A percentile compares a stretch with the other conserved stretches of the same genome.
Evolutionary conservation across 1,140 invertebrate genomes (phyloP).

Genomic region (Atta colombica): DNA sequence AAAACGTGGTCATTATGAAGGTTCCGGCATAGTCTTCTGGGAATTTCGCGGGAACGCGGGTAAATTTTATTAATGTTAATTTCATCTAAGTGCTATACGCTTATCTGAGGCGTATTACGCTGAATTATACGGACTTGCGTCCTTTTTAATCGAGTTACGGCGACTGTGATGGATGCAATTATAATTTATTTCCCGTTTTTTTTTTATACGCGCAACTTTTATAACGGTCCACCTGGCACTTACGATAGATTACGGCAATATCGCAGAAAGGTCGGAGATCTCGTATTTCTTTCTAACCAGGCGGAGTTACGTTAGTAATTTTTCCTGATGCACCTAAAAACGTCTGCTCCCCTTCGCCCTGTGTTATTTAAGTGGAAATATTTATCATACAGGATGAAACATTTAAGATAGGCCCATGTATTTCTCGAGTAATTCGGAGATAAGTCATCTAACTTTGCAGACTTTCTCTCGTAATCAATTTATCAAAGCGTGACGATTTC

Average conservation of each 20-base stretch:
- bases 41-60: slow-evolving; percentile 53
- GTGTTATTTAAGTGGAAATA: slow-evolving; percentile 43
- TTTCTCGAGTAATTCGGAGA: slow-evolving; percentile 9
- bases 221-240: slow-evolving; percentile 52
- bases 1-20: slow-evolving; percentile 64
- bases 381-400: slow-evolving; percentile 29
- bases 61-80: slow-evolving; percentile 65
- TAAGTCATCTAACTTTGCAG: slow-evolving; percentile 19
- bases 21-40: slow-evolving; percentile 49
- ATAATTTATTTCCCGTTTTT: slow-evolving; percentile 51
- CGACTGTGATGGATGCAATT: slow-evolving; percentile 59
- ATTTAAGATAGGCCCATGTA: not conserved
- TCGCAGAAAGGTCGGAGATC: slow-evolving; percentile 43
- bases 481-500: not conserved
- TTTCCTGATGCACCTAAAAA: slow-evolving; percentile 54
- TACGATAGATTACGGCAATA: slow-evolving; percentile 59
- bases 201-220: slow-evolving; percentile 49
- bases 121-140: slow-evolving; percentile 61
- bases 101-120: slow-evolving; percentile 59
- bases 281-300: slow-evolving; percentile 46
- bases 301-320: slow-evolving; percentile 46
- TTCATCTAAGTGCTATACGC: slow-evolving; percentile 59
- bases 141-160: slow-evolving; percentile 62
- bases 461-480: not conserved
- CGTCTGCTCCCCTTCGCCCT: not conserved